These are phyloP conservation scores for Crypturellus tataupa DNA, from an alignment of 2,797 vertebrate species.

Conservation along the genomic window DNA sequence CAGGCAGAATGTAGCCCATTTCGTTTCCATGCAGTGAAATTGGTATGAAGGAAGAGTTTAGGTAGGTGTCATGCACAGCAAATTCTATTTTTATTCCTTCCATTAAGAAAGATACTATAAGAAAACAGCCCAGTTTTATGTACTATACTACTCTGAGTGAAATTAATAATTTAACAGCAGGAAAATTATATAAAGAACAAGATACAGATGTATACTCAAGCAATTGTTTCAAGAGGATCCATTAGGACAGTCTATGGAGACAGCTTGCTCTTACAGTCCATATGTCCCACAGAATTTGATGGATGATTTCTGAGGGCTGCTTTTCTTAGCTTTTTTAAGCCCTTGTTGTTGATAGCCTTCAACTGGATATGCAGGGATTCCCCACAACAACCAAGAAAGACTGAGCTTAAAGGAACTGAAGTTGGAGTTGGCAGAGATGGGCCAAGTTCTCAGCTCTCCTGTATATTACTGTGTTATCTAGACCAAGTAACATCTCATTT, in stretches of 20 bases:
- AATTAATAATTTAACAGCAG: not conserved
- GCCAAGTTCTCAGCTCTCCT: not conserved
- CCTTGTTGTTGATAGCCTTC: not conserved
- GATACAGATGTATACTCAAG: not conserved
- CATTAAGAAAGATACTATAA: not conserved
- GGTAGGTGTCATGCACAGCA: not conserved
- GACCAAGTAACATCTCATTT: not conserved
- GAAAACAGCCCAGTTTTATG: not conserved
- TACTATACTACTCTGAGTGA: not conserved
- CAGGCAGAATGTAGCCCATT: not conserved
- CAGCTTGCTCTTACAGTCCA: not conserved
- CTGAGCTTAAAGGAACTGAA: not conserved
- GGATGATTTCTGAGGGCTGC: not conserved
- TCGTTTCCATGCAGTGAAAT: not conserved
- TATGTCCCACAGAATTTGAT: not conserved
- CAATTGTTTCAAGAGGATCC: not conserved
- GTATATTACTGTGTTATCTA: not conserved
- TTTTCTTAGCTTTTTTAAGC: not conserved
- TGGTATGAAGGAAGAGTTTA: not conserved
- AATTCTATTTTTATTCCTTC: constrained; percentile 3
- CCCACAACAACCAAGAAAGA: not conserved
- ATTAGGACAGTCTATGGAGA: not conserved
- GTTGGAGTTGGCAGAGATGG: not conserved
- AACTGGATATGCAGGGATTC: not conserved
- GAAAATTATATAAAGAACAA: not conserved